Percentiles rank a stretch among this genome's conserved stretches.
Conservation (phyloP, 2,888 invertebrate genomes). For the Ptilodon capucinus region DNA sequence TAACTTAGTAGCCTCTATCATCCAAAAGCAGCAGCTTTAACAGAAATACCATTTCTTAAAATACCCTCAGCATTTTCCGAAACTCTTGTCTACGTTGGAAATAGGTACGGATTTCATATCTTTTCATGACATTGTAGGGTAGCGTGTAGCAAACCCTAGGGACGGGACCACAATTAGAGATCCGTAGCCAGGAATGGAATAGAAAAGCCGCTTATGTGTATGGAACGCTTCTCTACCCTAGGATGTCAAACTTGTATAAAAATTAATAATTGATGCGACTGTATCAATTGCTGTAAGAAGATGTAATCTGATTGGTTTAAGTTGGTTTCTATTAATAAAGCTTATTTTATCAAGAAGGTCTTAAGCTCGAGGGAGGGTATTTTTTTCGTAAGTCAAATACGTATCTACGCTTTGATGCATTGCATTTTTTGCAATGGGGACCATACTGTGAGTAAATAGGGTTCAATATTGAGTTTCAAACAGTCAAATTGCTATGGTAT, state of each 20-base stretch:
- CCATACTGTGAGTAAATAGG: too few species aligned
- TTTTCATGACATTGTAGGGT: background rate
- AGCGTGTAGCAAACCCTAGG: slow-evolving; percentile 26
- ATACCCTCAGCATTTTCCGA: background rate
- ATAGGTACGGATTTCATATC: background rate
- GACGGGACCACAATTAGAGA: slow-evolving; percentile 49
- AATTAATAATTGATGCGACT: slow-evolving; percentile 30
- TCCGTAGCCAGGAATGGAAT: slow-evolving; percentile 40
- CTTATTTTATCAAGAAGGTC: background rate
- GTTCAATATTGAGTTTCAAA: too few species aligned
- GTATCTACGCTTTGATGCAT: too few species aligned
- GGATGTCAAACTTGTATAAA: slow-evolving; percentile 13
- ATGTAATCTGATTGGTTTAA: slow-evolving; percentile 19
- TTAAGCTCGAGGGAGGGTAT: background rate
- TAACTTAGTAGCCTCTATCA: background rate
- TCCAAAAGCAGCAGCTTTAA: background rate
- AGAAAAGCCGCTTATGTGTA: slow-evolving; percentile 59
- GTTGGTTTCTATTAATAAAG: background rate
- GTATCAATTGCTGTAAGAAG: slow-evolving; percentile 19
- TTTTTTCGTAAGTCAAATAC: too few species aligned
- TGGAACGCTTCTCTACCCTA: slow-evolving; percentile 6
- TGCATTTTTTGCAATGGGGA: too few species aligned
- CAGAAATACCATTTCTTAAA: background rate
- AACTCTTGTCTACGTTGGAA: background rate
- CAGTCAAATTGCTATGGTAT: too few species aligned